Percentiles rank a stretch among this genome's conserved stretches.
phyloP scores from a whole-genome alignment of 2,113 vertebrate species.

The Galbula dea region DNA sequence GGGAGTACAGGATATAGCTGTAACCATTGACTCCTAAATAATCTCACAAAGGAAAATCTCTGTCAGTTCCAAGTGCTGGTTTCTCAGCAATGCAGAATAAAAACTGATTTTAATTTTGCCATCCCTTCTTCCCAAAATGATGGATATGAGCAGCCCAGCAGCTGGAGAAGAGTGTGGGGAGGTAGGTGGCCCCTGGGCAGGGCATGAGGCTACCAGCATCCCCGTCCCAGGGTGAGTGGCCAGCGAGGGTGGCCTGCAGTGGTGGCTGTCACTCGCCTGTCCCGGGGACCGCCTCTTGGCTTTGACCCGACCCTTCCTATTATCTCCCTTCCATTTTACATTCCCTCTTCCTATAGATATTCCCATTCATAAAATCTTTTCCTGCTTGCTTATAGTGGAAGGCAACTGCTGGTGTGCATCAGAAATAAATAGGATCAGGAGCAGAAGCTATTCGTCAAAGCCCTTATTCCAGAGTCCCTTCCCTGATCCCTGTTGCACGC shows the following conservation, averaged over 20 bases:
- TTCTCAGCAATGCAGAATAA: neutral
- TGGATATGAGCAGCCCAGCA: accelerated
- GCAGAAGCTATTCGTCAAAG: slow-evolving; percentile 64
- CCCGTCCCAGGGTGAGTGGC: neutral
- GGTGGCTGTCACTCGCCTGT: slow-evolving; percentile 13
- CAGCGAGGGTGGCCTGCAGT: neutral
- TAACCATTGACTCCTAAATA: neutral
- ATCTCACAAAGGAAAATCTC: neutral
- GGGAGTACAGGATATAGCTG: neutral
- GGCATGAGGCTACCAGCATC: neutral
- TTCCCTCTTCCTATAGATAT: slow-evolving; percentile 44
- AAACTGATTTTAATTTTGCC: neutral
- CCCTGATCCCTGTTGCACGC: slow-evolving; percentile 64
- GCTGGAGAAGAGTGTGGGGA: neutral
- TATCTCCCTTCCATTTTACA: slow-evolving; percentile 38
- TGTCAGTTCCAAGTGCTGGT: neutral
- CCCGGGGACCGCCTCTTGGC: slow-evolving; percentile 21
- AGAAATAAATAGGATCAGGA: slow-evolving; percentile 56
- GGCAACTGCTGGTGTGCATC: slow-evolving; percentile 59
- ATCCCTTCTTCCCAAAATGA: accelerated
- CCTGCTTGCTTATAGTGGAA: slow-evolving; percentile 34
- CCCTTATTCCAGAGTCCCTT: slow-evolving; percentile 61
- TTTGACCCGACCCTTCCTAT: slow-evolving; percentile 55
- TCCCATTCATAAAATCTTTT: slow-evolving; percentile 63
- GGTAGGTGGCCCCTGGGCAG: neutral